A percentile compares a stretch with the other conserved stretches of the same genome.
phyloP scores from a whole-genome alignment of 1,140 invertebrate species.

The Drosophila obscura region DNA sequence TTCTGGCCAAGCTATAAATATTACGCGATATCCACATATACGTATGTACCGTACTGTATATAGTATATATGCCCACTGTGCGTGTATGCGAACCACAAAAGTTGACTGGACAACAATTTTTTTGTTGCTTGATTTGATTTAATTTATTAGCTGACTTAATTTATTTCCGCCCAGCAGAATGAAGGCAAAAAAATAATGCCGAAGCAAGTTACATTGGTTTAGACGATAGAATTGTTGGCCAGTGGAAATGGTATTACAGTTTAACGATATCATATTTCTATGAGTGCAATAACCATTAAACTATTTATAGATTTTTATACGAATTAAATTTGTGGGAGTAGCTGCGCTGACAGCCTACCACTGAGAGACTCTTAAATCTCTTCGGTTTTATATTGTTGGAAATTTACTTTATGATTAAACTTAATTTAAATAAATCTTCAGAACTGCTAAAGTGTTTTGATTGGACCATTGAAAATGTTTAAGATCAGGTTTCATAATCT shows the following conservation, averaged over 20 bases:
- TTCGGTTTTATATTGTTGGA: too few relatives aligned
- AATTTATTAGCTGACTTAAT: slow-evolving; percentile 78
- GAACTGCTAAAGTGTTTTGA: too few relatives aligned
- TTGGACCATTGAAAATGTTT: too few relatives aligned
- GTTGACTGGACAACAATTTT: slow-evolving; percentile 57
- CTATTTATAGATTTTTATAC: not conserved
- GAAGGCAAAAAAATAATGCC: slow-evolving; percentile 1
- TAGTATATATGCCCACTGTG: slow-evolving; percentile 9
- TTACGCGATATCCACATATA: slow-evolving; percentile 29
- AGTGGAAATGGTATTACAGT: not conserved
- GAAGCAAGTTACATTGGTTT: slow-evolving; percentile 33
- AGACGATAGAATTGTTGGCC: slow-evolving; percentile 22
- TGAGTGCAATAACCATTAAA: not conserved
- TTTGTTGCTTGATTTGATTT: slow-evolving; percentile 51
- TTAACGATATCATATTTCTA: too few relatives aligned
- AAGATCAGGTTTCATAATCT: too few relatives aligned
- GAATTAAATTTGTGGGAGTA: too few relatives aligned
- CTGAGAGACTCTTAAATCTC: too few relatives aligned
- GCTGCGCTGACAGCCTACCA: too few relatives aligned
- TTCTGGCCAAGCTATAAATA: slow-evolving; percentile 65
- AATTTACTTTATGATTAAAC: too few relatives aligned
- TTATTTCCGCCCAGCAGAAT: slow-evolving; percentile 62
- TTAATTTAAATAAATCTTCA: too few relatives aligned
- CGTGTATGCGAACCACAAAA: slow-evolving; percentile 43
- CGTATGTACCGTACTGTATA: not conserved